Evolutionary conservation across 92 coral and sea anemone genomes (phyloP), one percentile per base, ranked within the genome.

Genomic region (Zoanthus sociatus): DNA sequence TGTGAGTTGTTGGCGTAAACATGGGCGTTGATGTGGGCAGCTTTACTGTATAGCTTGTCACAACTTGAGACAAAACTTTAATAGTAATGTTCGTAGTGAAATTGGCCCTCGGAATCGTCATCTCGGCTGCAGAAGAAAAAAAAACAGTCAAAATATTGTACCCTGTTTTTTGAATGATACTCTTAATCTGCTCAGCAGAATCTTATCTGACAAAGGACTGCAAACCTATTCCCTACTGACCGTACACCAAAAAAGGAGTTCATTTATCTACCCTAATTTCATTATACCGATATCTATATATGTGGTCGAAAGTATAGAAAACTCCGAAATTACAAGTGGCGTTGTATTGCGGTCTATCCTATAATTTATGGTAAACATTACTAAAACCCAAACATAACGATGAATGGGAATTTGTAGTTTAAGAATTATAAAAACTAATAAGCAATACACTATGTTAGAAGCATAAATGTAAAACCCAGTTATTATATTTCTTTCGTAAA

Each of bases 61-160:
- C 30, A 45, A 26, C 61, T 66, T 54, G 74, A 26, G 82, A 66
- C 53, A 81, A 4, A 81, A 66, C 15, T 10, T 47, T 47, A 1
- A 46, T 16, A 18, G 85, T 81, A 1, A 66, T 20, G 47, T 47
- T 81, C 45, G 63, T 7, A 15, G 85, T 81, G 45, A 67, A 66
- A 66, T 81, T 81, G 12, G n/a, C 61, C 18, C 60, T 50, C 8
- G 58, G 32, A 44, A 60, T 81, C 74, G 45, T 64, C 75, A 81
- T 67, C 37, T 44, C 70, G 75, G 85, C 85, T 81, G 72, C 9
- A 67, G 66, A 44, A 9, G 11, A 46, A 66, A 81, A 66, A 7
- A 48, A 18, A 6, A 63, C 26, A 7, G 68, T 61, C 68, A 60
- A 15, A 56, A 15, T 14, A 53, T 37, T 17, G 16, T 7, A 2